Evolutionary conservation across 2,113 vertebrate species (phyloP).

Genomic region (Marmota flaviventris): DNA sequence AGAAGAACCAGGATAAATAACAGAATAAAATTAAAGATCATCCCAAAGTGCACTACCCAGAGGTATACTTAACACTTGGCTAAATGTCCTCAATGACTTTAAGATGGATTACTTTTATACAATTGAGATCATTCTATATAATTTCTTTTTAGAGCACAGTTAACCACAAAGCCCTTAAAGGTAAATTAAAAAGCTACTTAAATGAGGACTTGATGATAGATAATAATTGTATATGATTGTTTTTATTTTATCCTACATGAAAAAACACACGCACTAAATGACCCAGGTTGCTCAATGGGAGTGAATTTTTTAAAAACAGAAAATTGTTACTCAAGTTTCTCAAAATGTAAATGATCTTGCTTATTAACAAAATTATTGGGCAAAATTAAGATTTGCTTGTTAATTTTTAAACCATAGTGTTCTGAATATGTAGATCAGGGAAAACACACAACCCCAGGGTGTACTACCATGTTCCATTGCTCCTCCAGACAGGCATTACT

Average conservation of each 20-base stretch:
- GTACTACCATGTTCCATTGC: neutral
- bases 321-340: neutral
- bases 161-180: neutral
- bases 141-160: constrained; percentile 48
- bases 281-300: neutral
- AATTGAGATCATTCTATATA: neutral
- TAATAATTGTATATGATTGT: neutral
- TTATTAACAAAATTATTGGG: neutral
- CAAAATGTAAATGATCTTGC: neutral
- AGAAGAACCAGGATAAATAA: neutral
- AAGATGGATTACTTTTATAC: neutral
- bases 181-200: constrained; percentile 14
- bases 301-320: constrained; percentile 21
- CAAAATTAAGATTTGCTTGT: neutral
- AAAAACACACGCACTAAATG: neutral
- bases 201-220: neutral
- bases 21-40: neutral
- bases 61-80: neutral
- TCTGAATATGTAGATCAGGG: neutral
- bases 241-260: neutral
- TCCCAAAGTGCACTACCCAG: neutral
- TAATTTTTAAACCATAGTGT: neutral
- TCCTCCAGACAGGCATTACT: too few relatives aligned
- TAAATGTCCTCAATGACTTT: neutral
- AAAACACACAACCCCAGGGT: neutral